phyloP scores from a whole-genome alignment of 37 sponge, comb jelly and placozoan genomes.

The Diacarnus erythraeanus region DNA sequence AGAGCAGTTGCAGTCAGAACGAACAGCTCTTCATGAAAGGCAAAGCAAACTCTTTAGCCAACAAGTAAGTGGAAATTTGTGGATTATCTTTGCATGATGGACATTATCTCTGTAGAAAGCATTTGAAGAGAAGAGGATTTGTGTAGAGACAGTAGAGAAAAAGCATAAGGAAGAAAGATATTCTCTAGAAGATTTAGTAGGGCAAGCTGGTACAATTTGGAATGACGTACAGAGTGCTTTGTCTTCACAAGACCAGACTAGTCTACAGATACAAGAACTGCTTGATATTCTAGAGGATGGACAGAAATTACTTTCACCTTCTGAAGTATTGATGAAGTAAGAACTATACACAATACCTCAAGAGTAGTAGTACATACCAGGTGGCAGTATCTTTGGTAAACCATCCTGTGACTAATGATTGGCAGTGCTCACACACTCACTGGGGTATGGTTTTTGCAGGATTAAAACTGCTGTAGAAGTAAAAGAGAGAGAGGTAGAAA shows the following conservation, averaged over 20 bases:
- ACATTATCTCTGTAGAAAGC: neutral
- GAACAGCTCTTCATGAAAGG: neutral
- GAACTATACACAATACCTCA: no score
- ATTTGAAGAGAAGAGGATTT: neutral
- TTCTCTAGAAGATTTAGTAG: neutral
- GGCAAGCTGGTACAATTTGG: neutral
- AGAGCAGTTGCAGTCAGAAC: neutral
- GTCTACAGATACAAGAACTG: neutral
- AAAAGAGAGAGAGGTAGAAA: conserved; percentile 12
- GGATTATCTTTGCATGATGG: neutral
- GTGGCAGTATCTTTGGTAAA: no score
- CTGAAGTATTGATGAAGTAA: neutral
- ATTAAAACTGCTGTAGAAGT: neutral
- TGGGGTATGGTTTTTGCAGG: neutral
- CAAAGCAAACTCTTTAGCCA: neutral
- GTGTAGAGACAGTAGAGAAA: neutral
- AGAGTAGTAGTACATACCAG: no score
- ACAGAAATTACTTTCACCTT: neutral
- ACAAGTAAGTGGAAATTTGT: neutral
- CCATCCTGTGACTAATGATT: neutral
- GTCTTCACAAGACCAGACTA: neutral
- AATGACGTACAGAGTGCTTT: neutral
- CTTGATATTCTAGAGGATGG: neutral
- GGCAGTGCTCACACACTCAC: no score
- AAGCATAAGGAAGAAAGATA: neutral